phyloP scores from a whole-genome alignment of 2,888 invertebrate genomes.

The Pecten maximus region DNA sequence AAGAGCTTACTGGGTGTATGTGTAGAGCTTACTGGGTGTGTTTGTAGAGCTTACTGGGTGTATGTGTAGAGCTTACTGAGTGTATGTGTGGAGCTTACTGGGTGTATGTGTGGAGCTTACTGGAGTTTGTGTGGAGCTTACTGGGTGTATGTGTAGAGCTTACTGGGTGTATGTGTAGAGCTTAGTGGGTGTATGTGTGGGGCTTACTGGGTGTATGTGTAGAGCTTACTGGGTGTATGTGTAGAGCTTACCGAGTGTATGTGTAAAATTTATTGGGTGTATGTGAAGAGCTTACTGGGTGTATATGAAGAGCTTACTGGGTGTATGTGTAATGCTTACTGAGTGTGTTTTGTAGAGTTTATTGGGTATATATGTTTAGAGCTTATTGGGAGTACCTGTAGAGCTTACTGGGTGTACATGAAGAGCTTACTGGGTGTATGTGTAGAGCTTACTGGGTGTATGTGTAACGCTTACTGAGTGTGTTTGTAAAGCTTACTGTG shows the following conservation, averaged over 20 bases:
- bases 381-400: neutral
- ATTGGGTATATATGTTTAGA: neutral
- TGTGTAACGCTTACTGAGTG: neutral
- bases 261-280: neutral
- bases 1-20: neutral
- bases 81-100: neutral
- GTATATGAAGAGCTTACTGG: neutral
- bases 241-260: neutral
- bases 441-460: neutral
- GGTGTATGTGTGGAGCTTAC: neutral
- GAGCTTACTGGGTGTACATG: neutral
- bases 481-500: too few relatives aligned
- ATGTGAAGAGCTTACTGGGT: neutral
- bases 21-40: neutral
- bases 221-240: neutral
- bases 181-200: neutral
- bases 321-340: constrained; percentile 6
- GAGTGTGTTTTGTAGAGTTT: neutral
- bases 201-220: neutral
- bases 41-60: neutral
- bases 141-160: neutral
- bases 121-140: neutral
- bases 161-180: neutral
- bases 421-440: neutral
- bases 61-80: neutral